These are phyloP conservation scores for Lasiurus cinereus DNA, from an alignment of 2,113 vertebrate species.

Conservation along the genomic window DNA sequence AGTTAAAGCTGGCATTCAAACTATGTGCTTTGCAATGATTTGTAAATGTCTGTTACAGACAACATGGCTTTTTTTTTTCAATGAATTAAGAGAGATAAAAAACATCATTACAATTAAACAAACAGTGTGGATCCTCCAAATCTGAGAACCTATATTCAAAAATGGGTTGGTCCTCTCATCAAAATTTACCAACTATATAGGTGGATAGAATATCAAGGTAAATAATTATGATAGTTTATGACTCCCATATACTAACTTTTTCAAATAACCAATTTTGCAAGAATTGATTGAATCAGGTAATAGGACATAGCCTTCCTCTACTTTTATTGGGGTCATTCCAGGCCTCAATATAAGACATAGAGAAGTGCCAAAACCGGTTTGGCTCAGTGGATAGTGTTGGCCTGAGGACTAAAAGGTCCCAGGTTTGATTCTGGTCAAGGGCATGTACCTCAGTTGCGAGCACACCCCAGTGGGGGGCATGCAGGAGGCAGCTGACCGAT, in stretches of 20 bases:
- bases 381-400: too few relatives aligned
- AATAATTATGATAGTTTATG: neutral
- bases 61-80: conserved; percentile 85
- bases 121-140: neutral
- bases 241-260: neutral
- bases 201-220: neutral
- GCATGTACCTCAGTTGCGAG: too few relatives aligned
- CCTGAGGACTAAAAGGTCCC: too few relatives aligned
- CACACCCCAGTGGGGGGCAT: too few relatives aligned
- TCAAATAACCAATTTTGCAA: neutral
- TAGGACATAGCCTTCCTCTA: neutral
- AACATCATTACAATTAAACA: conserved; percentile 84
- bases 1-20: conserved; percentile 80
- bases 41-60: conserved; percentile 84
- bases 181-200: neutral
- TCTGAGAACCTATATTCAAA: neutral
- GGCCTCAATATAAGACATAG: neutral
- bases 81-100: conserved; percentile 83
- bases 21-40: conserved; percentile 82
- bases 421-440: too few relatives aligned
- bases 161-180: neutral
- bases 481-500: too few relatives aligned
- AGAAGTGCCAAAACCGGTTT: neutral
- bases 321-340: neutral
- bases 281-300: neutral